phyloP scores from a whole-genome alignment of 2,113 vertebrate species.

The Ardeotis arabs region DNA sequence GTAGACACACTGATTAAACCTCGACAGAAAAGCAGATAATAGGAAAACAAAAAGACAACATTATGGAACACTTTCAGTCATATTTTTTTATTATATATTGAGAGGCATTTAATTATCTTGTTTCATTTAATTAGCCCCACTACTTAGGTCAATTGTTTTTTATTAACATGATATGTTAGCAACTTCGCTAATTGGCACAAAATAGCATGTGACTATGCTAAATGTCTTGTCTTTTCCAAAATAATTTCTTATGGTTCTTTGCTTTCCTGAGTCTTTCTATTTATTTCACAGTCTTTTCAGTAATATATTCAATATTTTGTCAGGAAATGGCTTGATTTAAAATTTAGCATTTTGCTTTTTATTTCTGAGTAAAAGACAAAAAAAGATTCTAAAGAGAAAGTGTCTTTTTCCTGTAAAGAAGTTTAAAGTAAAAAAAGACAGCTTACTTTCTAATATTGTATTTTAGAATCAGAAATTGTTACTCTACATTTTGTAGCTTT shows the following conservation, averaged over 20 bases:
- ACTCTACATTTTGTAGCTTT: neutral
- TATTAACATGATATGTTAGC: conserved; percentile 69
- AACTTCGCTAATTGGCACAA: conserved; percentile 70
- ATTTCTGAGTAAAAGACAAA: neutral
- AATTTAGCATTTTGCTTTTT: neutral
- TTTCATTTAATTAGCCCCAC: conserved; percentile 76
- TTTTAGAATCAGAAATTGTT: neutral
- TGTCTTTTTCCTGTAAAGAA: neutral
- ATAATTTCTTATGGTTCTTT: neutral
- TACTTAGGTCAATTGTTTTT: conserved; percentile 73
- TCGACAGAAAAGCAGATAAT: conserved; percentile 61
- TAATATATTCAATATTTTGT: neutral
- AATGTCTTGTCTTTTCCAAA: conserved; percentile 29
- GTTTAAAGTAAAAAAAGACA: too few species aligned
- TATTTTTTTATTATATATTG: conserved; percentile 74
- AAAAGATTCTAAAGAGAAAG: neutral
- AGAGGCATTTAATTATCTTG: conserved; percentile 77
- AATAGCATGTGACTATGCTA: conserved; percentile 42
- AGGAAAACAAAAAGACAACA: conserved; percentile 71
- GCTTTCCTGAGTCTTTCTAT: neutral
- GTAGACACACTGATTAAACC: conserved; percentile 68
- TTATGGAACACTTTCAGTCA: conserved; percentile 73
- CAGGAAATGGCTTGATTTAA: neutral
- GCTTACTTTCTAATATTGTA: neutral
- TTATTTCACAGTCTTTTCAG: neutral